These are phyloP conservation scores for Ploceus nigricollis DNA, from an alignment of 2,113 vertebrate species.

Conservation along the genomic window DNA sequence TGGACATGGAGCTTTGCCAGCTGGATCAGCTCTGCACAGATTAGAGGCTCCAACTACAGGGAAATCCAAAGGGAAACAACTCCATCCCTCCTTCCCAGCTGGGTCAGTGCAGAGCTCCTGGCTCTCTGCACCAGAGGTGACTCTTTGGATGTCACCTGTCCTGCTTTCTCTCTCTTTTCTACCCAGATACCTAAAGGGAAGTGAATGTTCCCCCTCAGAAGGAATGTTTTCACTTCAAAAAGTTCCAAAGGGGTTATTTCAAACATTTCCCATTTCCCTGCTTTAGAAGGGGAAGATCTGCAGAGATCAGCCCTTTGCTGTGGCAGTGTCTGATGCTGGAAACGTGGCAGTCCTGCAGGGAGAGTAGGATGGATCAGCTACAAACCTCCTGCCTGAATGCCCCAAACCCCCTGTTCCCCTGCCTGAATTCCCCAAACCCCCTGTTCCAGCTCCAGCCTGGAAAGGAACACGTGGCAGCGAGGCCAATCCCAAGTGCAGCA, in stretches of 20 bases:
- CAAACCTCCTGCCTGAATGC: background rate
- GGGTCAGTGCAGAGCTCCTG: background rate
- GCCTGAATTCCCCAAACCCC: too few species aligned
- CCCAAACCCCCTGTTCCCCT: background rate
- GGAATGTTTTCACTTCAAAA: background rate
- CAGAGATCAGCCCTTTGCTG: background rate
- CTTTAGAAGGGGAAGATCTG: background rate
- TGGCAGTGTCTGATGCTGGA: background rate
- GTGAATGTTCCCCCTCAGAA: background rate
- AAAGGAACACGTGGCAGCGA: fast-evolving
- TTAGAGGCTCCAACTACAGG: background rate
- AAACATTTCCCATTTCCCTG: fast-evolving
- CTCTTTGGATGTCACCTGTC: background rate
- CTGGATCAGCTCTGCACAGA: background rate
- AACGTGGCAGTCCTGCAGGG: fast-evolving
- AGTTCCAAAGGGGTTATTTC: background rate
- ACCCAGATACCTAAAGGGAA: background rate
- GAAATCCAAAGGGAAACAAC: background rate
- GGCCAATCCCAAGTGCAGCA: background rate
- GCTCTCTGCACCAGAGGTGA: background rate
- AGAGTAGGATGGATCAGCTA: background rate
- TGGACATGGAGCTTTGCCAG: background rate
- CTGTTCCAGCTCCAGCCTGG: background rate
- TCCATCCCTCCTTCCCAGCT: background rate
- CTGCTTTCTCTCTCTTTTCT: background rate